These are phyloP conservation scores for Drosophila fulvimacula DNA, from an alignment of 2,888 invertebrate genomes.

Conservation along the genomic window DNA sequence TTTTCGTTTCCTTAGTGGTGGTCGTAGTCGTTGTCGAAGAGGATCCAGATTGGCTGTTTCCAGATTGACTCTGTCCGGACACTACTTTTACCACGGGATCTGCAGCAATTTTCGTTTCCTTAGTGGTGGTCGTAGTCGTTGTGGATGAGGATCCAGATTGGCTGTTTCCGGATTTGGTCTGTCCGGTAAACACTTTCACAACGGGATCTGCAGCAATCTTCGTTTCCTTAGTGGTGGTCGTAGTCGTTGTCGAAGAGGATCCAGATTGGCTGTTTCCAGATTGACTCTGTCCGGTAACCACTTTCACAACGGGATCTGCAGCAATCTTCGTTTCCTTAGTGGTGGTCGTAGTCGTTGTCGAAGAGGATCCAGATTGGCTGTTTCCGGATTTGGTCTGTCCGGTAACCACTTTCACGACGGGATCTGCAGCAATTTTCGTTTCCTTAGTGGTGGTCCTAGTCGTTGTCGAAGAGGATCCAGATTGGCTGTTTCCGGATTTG, in stretches of 20 bases:
- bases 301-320: neutral
- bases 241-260: constrained; percentile 1
- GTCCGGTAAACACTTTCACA: neutral
- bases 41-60: neutral
- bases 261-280: neutral
- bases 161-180: constrained; percentile 19
- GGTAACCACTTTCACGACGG: neutral
- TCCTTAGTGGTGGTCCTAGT: constrained; percentile 6
- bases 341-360: neutral
- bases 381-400: constrained; percentile 1
- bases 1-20: neutral
- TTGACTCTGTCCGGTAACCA: neutral
- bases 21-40: neutral
- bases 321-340: neutral
- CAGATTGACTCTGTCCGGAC: neutral
- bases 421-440: neutral
- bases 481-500: neutral
- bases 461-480: constrained; percentile 12
- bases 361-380: constrained; percentile 1
- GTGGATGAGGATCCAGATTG: constrained; percentile 2
- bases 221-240: constrained; percentile 3
- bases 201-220: neutral
- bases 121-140: neutral
- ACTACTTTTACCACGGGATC: neutral
- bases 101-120: neutral